Percentiles rank a stretch among this genome's conserved stretches.
Evolutionary conservation across 2,888 invertebrate genomes (phyloP).

Genomic region (Salticus scenicus): DNA sequence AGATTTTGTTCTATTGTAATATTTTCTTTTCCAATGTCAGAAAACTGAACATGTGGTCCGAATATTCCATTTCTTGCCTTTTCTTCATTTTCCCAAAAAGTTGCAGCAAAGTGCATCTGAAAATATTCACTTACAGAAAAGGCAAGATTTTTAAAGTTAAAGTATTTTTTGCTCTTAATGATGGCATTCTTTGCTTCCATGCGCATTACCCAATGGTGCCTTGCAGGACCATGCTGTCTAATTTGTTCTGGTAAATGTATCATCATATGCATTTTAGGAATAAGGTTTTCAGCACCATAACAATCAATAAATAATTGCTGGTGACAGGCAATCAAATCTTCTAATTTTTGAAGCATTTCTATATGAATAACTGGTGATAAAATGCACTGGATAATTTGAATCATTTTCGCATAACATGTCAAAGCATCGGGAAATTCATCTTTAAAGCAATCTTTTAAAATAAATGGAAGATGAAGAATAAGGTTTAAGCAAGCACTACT

Average conservation of each 20-base stretch:
- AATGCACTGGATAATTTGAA: not conserved
- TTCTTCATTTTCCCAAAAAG: not conserved
- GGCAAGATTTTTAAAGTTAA: not conserved
- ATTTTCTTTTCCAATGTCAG: not conserved
- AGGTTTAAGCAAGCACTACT: slow-evolving; percentile 32
- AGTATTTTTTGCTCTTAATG: not conserved
- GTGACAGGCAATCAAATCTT: not conserved
- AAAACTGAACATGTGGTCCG: not conserved
- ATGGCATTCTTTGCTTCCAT: slow-evolving; percentile 33
- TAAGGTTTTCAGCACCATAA: slow-evolving; percentile 24
- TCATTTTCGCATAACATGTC: not conserved
- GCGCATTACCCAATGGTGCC: slow-evolving; percentile 27
- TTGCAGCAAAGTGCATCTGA: not conserved
- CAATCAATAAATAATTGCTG: slow-evolving; percentile 13
- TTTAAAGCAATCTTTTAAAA: not conserved
- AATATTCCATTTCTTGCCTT: not conserved
- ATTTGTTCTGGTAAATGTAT: slow-evolving; percentile 25
- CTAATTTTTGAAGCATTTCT: not conserved
- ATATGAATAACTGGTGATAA: not conserved
- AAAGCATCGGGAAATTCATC: not conserved
- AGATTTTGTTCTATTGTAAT: not conserved
- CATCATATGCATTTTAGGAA: slow-evolving; percentile 24
- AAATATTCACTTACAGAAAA: slow-evolving; percentile 10
- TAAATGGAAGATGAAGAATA: slow-evolving; percentile 18
- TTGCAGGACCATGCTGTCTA: slow-evolving; percentile 21